A percentile compares a stretch with the other conserved stretches of the same genome.
These are phyloP conservation scores for Chelonus formosanus DNA, from an alignment of 2,888 invertebrate genomes.

Conservation along the genomic window DNA sequence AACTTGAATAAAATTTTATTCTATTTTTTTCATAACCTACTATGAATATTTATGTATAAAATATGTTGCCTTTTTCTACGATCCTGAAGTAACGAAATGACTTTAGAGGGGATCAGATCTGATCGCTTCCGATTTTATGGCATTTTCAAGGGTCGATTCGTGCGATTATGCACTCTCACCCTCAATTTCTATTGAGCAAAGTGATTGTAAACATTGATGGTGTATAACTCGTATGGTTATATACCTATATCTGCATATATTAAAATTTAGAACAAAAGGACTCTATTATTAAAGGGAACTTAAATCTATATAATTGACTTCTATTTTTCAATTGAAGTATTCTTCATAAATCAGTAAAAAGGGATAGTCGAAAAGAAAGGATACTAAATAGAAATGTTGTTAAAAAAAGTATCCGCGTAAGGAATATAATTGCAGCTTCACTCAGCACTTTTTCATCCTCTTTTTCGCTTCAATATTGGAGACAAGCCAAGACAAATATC, in stretches of 20 bases:
- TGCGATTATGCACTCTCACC: constrained; percentile 28
- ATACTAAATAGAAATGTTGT: too few species aligned
- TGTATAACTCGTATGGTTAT: background rate
- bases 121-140: constrained; percentile 32
- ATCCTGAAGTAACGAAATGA: background rate
- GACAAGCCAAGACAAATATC: constrained; percentile 54
- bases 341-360: background rate
- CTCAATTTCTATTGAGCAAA: constrained; percentile 37
- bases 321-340: background rate
- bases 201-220: constrained; percentile 42
- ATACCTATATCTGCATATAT: too few species aligned
- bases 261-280: too few species aligned
- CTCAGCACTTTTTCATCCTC: constrained; percentile 11
- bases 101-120: constrained; percentile 15
- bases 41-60: too few species aligned
- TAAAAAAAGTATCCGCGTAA: constrained; percentile 12
- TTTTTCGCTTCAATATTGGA: constrained; percentile 48
- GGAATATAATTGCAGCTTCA: constrained; percentile 26
- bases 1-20: background rate
- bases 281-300: too few species aligned
- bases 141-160: constrained; percentile 24
- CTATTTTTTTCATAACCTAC: background rate
- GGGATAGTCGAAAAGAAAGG: constrained; percentile 8
- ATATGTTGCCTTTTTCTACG: too few species aligned
- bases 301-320: too few species aligned